Evolutionary conservation across 2,888 invertebrate genomes (phyloP), one percentile per base, ranked within the genome.

Genomic region (Tipula unca): DNA sequence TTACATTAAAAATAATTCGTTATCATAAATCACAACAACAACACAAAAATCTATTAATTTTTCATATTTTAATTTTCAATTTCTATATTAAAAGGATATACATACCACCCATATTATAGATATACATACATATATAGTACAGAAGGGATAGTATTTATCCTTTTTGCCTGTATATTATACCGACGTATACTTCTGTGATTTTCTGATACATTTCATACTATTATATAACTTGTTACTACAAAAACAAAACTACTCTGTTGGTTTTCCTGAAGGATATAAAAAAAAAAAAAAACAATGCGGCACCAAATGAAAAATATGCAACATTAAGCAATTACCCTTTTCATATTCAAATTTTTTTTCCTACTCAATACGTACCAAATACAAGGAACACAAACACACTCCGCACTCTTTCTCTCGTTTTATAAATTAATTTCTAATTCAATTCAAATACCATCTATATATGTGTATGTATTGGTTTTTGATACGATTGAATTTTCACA

Each of bases 251-350:
- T 69, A 69, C 69, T 69, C 69, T 69, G 69, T 69, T 69, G 69
- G 69, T 69, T 69, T 69, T 69, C 69, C 69, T 69, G 69, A 69
- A 69, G 69, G 69, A 69, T 69, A 69, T 69, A 69, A 10, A 48
- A n/a, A 14, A 36, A 17, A 69, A 69, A 69, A 69, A 69, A 69
- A 69, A 69, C 69, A 69, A 69, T 69, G 69, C 69, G 69, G 69
- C 69, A 69, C 69, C 69, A 69, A 69, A 69, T 69, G 69, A 69
- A 69, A 83, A 83, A 83, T 83, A 83, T 83, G 83, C 83, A 83
- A 83, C 83, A 83, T 83, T 83, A 83, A 35, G 83, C 83, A 83
- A 83, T 83, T 83, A 83, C 83, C 83, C 83, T 83, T 83, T 83
- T 69, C 69, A 69, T 69, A 69, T 69, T 69, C 69, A 69, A 69